Evolutionary conservation across 2,888 invertebrate genomes (phyloP), one percentile per base, ranked within the genome.

Genomic region (Dolichopus griseipennis): DNA sequence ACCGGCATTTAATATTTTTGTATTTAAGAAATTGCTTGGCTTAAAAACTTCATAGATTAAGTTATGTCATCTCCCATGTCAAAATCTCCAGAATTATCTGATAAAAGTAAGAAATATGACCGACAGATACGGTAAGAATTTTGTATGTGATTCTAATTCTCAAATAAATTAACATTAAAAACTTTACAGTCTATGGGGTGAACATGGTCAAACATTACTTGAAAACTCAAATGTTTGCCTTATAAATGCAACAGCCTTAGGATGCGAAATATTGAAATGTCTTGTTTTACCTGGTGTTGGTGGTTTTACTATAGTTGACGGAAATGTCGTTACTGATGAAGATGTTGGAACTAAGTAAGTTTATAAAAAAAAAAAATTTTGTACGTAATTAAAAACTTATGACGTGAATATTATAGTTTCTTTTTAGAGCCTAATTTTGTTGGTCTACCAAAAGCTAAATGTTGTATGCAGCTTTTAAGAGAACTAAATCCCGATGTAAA

Each of bases 261-360:
- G 97, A 18, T 96, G 97, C 33, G 99, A 99, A 84, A 89, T 93
- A 69, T 82, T 99, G 37, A 99, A 99, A 81, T 94, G 95, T 34
- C 85, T 99, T 41, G 91, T 99, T 15, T 83, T 99, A 61, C 97
- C 99, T 66, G 98, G 98, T 20, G 89, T 95, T 73, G 94, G 95
- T 65, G 89, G 92, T 27, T 90, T 95, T 74, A 97, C 97, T 0
- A 92, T 98, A 72, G 90, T 97, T 18, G 97, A 98, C 84, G 93
- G 93, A 27, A 88, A 76, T 68, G 74, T 88, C 75, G 89, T 96
- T 0, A 89, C 89, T 9, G 92, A 93, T 73, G 95, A 95, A 79
- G 97, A 99, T 80, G 86, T 95, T 70, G 97, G 96, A 27, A 90
- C 91, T 75, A 99, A 98, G 92, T 93, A 85, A 82, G 78, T 75